These are phyloP conservation scores for Cyclopterus lumpus DNA, from an alignment of 2,797 vertebrate species.

Conservation along the genomic window DNA sequence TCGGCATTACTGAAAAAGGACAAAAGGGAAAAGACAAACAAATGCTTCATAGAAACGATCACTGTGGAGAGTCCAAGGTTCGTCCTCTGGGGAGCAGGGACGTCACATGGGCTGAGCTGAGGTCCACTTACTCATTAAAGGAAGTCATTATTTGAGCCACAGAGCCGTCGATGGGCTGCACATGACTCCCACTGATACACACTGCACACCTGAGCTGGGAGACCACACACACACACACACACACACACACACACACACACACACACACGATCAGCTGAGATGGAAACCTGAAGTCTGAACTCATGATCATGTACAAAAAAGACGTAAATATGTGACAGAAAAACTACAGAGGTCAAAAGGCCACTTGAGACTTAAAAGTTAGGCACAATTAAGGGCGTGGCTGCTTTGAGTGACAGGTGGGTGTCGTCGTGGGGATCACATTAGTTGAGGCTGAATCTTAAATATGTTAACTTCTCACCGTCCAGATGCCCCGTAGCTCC, in stretches of 20 bases:
- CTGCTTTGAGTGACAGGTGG: no score
- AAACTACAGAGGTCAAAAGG: no score
- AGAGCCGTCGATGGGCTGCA: conserved; percentile 60
- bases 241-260: background rate
- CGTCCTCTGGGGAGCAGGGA: background rate
- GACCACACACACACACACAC: background rate
- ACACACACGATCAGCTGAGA: background rate
- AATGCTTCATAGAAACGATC: background rate
- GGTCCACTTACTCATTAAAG: conserved; percentile 52
- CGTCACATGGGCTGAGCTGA: background rate
- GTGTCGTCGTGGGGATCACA: no score
- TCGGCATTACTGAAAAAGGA: conserved; percentile 43
- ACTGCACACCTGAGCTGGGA: conserved; percentile 78
- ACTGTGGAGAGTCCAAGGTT: background rate
- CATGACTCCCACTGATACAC: conserved; percentile 78
- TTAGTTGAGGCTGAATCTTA: no score
- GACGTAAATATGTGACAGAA: no score
- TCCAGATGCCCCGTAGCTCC: no score
- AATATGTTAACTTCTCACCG: no score
- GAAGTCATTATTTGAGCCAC: conserved; percentile 55
- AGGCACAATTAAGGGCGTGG: no score
- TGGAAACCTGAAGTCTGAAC: no score
- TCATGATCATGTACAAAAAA: no score
- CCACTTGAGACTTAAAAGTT: no score
- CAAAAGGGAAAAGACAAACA: background rate